Base-by-base conservation (phyloP, 2,888 invertebrate genomes). In the Thereva nobilitata region DNA sequence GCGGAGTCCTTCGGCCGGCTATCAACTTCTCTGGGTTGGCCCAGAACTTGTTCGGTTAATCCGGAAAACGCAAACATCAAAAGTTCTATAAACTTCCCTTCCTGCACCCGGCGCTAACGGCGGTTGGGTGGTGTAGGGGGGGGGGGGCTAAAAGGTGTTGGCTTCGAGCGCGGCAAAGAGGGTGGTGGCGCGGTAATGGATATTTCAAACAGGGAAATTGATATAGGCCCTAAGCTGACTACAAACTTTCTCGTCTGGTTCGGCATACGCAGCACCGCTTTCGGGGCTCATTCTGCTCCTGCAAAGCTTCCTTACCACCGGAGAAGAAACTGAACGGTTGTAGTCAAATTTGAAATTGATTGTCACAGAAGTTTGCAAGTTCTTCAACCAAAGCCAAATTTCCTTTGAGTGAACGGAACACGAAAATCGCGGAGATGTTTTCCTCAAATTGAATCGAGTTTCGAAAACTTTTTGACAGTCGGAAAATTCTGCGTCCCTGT, bases 261-360 rank as follows among this genome's bases (percentile, higher is more conserved):
- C 23, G 23, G 23, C 23, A 23, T 44, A 44, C 53, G n/a, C 52
- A 37, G 34, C 34, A 23, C 34, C 9, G 52, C 52, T 34, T n/a
- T 37, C n/a, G 52, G n/a, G 35, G 52, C 52, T 9, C 34, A 44
- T 44, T 9, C 44, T 9, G 8, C 44, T 8, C 44, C 37, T 35
- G 52, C n/a, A n/a, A 23, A 37, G n/a, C 34, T 37, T 45, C 35
- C 49, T 47, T 59, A 49, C 47, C 23, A 23, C 23, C 23, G 23
- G 23, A 23, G 23, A 40, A 38, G 59, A 40, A 9, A 41, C 34
- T 49, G 61, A 61, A 50, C 50, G 50, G 38, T 61, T 61, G 61
- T 61, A 61, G 61, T 61, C 61, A 61, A 61, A 61, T 61, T 61
- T 50, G 61, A 61, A 61, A 61, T 61, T 61, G 61, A 61, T 61